These are phyloP conservation scores for Alectura lathami DNA, from an alignment of 2,113 vertebrate species.

Conservation along the genomic window DNA sequence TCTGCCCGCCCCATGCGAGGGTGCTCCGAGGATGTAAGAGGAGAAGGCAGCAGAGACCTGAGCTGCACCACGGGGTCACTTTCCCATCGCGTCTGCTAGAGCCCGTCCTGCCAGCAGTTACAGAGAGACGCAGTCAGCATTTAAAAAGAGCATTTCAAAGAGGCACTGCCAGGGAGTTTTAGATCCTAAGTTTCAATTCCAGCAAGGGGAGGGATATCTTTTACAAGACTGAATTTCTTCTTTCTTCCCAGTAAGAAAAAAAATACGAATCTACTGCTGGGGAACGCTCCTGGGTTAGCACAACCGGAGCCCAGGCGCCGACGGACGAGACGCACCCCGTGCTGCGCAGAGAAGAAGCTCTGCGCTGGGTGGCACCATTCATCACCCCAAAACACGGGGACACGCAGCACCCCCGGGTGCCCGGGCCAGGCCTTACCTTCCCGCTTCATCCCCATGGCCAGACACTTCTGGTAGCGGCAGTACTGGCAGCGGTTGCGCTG, in stretches of 20 bases:
- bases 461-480: conserved; percentile 99
- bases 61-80: background rate
- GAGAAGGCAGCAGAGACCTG: background rate
- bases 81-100: background rate
- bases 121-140: background rate
- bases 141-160: background rate
- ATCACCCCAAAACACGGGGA: background rate
- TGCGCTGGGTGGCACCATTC: background rate
- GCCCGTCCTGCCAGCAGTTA: conserved; percentile 2
- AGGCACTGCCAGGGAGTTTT: background rate
- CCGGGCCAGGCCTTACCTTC: conserved; percentile 85
- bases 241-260: background rate
- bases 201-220: background rate
- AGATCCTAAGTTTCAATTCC: background rate
- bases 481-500: conserved; percentile 99
- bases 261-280: background rate
- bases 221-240: background rate
- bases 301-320: too few relatives aligned
- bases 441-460: conserved; percentile 99
- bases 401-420: background rate
- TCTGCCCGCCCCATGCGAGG: background rate
- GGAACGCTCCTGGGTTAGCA: background rate
- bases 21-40: conserved; percentile 3
- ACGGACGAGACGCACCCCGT: background rate
- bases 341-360: background rate